These are phyloP conservation scores for Bambusicola thoracicus DNA, from an alignment of 2,113 vertebrate genomes.

Conservation along the genomic window DNA sequence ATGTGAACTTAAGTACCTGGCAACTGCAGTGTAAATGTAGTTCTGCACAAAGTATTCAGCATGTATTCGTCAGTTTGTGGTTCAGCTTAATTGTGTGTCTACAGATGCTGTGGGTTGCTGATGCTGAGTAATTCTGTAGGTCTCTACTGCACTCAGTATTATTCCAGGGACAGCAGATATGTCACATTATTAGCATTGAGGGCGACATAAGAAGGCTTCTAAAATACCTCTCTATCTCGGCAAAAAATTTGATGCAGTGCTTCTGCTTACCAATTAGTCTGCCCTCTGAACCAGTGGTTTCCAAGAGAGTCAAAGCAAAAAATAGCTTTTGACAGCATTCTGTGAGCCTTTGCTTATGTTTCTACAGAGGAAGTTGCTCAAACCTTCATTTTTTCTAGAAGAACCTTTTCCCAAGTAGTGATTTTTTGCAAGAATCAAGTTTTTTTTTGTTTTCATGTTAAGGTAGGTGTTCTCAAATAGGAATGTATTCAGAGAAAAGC, in stretches of 20 bases:
- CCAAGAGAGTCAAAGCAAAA: background rate
- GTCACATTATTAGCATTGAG: background rate
- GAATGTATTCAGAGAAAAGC: background rate
- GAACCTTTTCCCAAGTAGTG: background rate
- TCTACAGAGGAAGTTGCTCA: background rate
- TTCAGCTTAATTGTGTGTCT: background rate
- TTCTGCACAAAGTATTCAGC: background rate
- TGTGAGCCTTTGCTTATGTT: background rate
- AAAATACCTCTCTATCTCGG: background rate
- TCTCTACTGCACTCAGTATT: background rate
- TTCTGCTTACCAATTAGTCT: background rate
- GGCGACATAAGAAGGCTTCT: background rate
- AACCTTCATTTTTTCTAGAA: background rate
- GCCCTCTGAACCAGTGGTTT: background rate
- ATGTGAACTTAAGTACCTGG: background rate
- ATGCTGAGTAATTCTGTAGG: conserved; percentile 8
- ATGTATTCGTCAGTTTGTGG: background rate
- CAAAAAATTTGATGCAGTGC: background rate
- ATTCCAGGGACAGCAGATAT: background rate
- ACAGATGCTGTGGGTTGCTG: background rate
- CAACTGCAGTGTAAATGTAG: background rate
- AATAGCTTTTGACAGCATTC: background rate
- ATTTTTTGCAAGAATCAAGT: background rate
- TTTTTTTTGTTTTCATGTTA: background rate
- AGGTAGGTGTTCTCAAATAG: background rate